These are phyloP conservation scores for Pelodiscus sinensis DNA, from an alignment of 2,113 vertebrate genomes.

Conservation along the genomic window DNA sequence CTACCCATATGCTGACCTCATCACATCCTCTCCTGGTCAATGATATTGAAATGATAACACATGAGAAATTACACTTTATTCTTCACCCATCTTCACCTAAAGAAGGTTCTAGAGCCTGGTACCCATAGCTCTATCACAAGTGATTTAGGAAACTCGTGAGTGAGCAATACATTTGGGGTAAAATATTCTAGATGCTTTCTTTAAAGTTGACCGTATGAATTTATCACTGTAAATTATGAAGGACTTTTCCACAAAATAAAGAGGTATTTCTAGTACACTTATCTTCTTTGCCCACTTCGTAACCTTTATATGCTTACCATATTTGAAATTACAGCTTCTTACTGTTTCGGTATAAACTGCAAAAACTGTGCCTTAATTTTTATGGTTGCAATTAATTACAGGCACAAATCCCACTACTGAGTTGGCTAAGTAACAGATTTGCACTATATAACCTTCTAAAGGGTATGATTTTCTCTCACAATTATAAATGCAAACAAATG, in stretches of 20 bases:
- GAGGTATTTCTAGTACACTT: not conserved
- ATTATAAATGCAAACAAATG: not conserved
- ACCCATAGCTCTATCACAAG: accelerated
- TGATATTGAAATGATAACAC: not conserved
- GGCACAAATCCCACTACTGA: not conserved
- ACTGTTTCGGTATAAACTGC: not conserved
- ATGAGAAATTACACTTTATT: not conserved
- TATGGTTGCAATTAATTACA: not conserved
- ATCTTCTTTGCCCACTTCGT: not conserved
- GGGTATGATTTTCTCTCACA: not conserved
- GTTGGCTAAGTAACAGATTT: not conserved
- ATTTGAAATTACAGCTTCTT: not conserved
- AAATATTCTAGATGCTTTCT: not conserved
- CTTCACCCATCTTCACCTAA: not conserved
- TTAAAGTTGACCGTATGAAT: not conserved
- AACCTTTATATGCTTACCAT: not conserved
- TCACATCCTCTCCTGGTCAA: not conserved
- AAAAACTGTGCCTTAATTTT: not conserved
- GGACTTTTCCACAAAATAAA: not conserved
- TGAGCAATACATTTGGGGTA: not conserved
- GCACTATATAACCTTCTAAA: not conserved
- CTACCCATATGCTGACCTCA: no score
- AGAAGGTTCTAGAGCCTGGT: not conserved
- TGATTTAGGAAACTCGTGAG: not conserved
- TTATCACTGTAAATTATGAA: not conserved